Evolutionary conservation across 2,797 vertebrate species (phyloP), one percentile per base, ranked within the genome.

Genomic region (Hirundo rustica): DNA sequence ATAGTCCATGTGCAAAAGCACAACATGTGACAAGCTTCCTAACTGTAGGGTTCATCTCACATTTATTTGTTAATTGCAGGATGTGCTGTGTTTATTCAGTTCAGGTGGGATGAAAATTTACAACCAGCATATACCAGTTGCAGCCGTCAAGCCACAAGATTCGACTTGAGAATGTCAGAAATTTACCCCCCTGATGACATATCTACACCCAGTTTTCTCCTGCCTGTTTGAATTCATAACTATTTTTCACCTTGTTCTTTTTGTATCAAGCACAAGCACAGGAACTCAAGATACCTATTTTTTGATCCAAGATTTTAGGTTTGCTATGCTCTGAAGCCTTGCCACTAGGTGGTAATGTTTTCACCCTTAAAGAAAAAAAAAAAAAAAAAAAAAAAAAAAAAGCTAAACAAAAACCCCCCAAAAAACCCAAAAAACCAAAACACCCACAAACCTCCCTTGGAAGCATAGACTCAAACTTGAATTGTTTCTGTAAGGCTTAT

Each of bases 291-390:
- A 53, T 62, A 64, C 3, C 11, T 54, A 11, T 42, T 89, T 83
- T 85, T 67, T 5, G 1, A 17, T 13, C 29, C 29, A 73, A 76
- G 32, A n/a, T 62, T 78, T 73, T 14, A 23, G 5, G 11, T 60
- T 83, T 91, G 23, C 32, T 61, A 3, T 54, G 22, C 75, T 92
- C 76, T 51, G 19, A 65, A 74, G 58, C 16, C n/a, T 91, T 88
- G 53, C 58, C 82, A 74, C 65, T 92, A 89, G 82, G 51, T 89
- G 91, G 81, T 79, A 92, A 89, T 67, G 8, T 89, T 54, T 80
- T 85, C 75, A 74, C 60, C 65, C 17, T 89, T 32, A n/a, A n/a
- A 65, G 77, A 47, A 48, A 42, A 26, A 3, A 27, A 65, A 77
- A 47, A 48, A 42, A 26, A 3, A 27, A 65, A 77, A 47, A 48